Conservation (phyloP, 1,140 invertebrate genomes). For the Littorina saxatilis region DNA sequence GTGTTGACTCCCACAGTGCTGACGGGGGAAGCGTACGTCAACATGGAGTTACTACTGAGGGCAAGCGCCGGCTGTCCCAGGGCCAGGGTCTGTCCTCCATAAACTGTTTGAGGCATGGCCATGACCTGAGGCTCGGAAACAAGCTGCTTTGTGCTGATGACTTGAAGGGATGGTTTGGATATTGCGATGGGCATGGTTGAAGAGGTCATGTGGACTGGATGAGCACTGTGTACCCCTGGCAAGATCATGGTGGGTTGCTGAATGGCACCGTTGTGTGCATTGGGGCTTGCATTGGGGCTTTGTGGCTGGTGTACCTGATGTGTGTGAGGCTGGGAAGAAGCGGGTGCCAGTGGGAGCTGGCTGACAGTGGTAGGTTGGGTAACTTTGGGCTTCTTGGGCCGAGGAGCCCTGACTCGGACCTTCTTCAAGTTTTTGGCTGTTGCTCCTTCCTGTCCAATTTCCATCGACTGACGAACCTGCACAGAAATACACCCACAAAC, state of each 20-base stretch:
- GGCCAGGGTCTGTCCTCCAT: not conserved
- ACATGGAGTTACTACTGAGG: not conserved
- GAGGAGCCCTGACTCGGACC: not conserved
- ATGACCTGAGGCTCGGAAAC: not conserved
- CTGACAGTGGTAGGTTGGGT: not conserved
- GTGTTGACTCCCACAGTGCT: not conserved
- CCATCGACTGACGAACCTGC: slow-evolving; percentile 12
- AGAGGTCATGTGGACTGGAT: not conserved
- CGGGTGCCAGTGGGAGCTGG: not conserved
- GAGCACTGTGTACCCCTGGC: not conserved
- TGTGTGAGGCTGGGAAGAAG: not conserved
- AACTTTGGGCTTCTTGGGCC: slow-evolving; percentile 10
- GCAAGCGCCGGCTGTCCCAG: not conserved
- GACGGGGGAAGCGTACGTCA: not conserved
- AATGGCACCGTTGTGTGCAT: not conserved
- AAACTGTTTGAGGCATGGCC: not conserved
- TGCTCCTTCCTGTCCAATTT: not conserved
- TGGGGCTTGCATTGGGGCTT: not conserved
- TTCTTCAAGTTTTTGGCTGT: not conserved
- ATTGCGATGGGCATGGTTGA: no score
- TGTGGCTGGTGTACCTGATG: not conserved
- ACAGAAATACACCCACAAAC: no score
- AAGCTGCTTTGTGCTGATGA: not conserved
- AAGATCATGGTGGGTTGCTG: not conserved
- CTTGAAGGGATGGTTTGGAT: not conserved